Percentiles rank a stretch among this genome's conserved stretches.
Evolutionary conservation across 2,888 invertebrate genomes (phyloP).

Genomic region (Oligia latruncula): DNA sequence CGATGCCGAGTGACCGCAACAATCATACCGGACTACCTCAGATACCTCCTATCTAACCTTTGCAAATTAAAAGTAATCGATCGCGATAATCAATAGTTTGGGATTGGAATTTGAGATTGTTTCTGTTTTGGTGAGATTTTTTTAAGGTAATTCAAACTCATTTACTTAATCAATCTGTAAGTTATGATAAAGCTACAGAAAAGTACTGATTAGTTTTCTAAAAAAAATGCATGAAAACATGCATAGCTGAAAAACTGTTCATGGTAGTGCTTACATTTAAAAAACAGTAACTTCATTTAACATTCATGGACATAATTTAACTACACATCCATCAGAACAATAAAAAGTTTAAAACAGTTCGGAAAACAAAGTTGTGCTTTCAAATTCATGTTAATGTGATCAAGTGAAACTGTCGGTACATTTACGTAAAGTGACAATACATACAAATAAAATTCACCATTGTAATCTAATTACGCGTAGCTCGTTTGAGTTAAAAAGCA

Average conservation of each 20-base stretch:
- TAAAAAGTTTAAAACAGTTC: conserved; percentile 43
- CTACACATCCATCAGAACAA: conserved; percentile 41
- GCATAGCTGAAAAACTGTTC: not conserved
- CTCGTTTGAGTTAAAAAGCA: conserved; percentile 61
- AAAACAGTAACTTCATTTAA: not conserved
- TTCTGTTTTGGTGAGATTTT: not conserved
- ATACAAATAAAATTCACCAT: conserved; percentile 60
- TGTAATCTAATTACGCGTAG: conserved; percentile 58
- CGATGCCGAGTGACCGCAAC: conserved; percentile 77
- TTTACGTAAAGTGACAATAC: conserved; percentile 56
- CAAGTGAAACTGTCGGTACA: conserved; percentile 49
- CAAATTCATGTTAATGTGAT: conserved; percentile 58
- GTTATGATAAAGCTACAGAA: not conserved
- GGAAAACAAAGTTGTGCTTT: conserved; percentile 47
- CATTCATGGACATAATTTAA: conserved; percentile 20
- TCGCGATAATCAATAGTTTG: conserved; percentile 17
- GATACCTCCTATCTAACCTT: conserved; percentile 59
- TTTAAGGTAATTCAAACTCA: not conserved
- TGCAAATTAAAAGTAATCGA: conserved; percentile 58
- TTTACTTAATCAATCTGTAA: not conserved
- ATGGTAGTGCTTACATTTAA: not conserved
- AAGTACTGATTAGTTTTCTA: not conserved
- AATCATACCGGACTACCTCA: conserved; percentile 74
- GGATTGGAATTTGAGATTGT: not conserved
- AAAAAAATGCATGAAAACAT: not conserved